Percentiles rank a stretch among this genome's conserved stretches.
Evolutionary conservation across 1,140 invertebrate species (phyloP).

Genomic region (Apocrypta bakeri): DNA sequence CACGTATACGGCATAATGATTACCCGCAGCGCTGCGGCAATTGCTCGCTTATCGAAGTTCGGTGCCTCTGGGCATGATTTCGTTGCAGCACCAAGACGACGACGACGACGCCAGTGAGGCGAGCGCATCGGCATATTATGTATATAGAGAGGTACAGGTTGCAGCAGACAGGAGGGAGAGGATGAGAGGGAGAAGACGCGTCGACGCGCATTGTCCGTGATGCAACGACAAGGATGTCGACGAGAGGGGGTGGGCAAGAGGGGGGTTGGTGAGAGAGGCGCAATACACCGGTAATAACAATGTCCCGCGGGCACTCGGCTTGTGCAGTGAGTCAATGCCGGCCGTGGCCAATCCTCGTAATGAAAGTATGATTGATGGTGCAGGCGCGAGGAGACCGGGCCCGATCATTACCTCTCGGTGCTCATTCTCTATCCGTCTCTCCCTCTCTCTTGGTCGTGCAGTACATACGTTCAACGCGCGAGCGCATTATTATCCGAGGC

Average conservation of each 20-base stretch:
- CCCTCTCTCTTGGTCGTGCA: not conserved
- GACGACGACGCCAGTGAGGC: not conserved
- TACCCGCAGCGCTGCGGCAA: not conserved
- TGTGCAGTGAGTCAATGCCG: conserved; percentile 61
- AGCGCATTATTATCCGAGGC: conserved; percentile 38
- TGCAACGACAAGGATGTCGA: not conserved
- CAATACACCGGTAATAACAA: conserved; percentile 66
- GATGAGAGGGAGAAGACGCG: not conserved
- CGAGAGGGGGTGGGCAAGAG: not conserved
- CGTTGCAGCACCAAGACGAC: not conserved
- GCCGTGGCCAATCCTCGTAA: conserved; percentile 70
- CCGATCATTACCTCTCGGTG: conserved; percentile 65
- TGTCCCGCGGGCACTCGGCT: conserved; percentile 63
- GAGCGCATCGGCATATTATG: not conserved
- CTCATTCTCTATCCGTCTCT: conserved; percentile 13
- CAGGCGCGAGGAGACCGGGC: conserved; percentile 56
- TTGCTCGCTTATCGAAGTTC: not conserved
- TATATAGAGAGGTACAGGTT: not conserved
- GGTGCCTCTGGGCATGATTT: not conserved
- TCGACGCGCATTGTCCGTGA: conserved; percentile 7
- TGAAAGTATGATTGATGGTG: conserved; percentile 75
- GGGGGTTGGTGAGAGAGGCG: conserved; percentile 56
- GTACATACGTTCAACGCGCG: not conserved
- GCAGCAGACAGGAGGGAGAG: not conserved
- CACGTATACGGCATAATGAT: conserved; percentile 14